Evolutionary conservation across 2,113 vertebrate species (phyloP).

Genomic region (Zosterops borbonicus): DNA sequence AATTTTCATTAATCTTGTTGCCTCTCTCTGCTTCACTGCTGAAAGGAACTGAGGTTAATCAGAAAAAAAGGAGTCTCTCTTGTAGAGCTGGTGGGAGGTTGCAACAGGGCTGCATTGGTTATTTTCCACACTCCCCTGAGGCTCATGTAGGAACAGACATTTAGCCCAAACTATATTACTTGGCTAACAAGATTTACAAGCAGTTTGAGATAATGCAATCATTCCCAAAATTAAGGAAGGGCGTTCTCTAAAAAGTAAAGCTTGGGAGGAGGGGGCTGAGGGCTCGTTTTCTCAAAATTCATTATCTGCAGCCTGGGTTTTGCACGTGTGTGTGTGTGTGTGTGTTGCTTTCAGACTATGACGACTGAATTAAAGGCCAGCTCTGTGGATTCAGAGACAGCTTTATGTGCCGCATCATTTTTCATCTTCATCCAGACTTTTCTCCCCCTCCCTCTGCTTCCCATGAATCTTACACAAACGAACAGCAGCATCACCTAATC

Average conservation of each 20-base stretch:
- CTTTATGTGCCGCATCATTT: not conserved
- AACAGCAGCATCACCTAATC: not conserved
- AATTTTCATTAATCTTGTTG: slow-evolving; percentile 16
- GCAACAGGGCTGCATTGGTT: not conserved
- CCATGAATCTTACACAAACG: not conserved
- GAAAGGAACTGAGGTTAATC: slow-evolving; percentile 12
- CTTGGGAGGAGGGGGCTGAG: not conserved
- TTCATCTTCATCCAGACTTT: not conserved
- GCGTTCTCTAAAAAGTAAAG: not conserved
- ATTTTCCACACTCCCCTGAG: slow-evolving; percentile 41
- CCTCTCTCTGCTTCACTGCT: not conserved
- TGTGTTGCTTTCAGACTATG: not conserved
- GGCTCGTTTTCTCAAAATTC: slow-evolving; percentile 32
- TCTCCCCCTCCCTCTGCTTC: not conserved
- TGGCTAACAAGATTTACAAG: slow-evolving; percentile 47
- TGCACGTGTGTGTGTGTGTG: not conserved
- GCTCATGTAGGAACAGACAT: slow-evolving; percentile 4
- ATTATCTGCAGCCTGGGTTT: not conserved
- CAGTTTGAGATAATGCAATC: slow-evolving; percentile 35
- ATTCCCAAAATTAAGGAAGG: slow-evolving; percentile 7
- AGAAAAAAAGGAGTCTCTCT: slow-evolving; percentile 1
- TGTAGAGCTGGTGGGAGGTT: not conserved
- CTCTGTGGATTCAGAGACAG: not conserved
- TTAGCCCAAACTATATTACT: slow-evolving; percentile 44
- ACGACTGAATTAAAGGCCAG: not conserved